phyloP scores from a whole-genome alignment of 2,113 vertebrate species.

The Ranitomeya variabilis region DNA sequence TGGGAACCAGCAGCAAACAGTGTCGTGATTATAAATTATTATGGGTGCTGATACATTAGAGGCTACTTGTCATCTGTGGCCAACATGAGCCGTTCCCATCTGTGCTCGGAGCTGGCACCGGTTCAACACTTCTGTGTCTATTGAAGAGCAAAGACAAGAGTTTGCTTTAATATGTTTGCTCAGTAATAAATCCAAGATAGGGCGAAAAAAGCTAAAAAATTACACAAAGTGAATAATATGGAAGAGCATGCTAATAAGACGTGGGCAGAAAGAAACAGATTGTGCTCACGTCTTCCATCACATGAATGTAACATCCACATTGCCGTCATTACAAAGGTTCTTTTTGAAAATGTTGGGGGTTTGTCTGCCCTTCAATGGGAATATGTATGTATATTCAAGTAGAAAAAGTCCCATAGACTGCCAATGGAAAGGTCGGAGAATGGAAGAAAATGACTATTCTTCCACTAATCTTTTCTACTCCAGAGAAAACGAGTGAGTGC shows the following conservation, averaged over 20 bases:
- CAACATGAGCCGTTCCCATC: slow-evolving; percentile 5
- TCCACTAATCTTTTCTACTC: neutral
- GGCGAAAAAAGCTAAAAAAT: neutral
- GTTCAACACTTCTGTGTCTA: slow-evolving; percentile 25
- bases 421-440: neutral
- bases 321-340: neutral
- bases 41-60: slow-evolving; percentile 37
- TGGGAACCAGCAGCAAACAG: slow-evolving; percentile 19
- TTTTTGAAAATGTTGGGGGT: neutral
- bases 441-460: neutral
- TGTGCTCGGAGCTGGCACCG: slow-evolving; percentile 19
- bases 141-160: slow-evolving; percentile 21
- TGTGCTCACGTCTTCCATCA: neutral
- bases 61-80: slow-evolving; percentile 23
- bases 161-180: slow-evolving; percentile 26
- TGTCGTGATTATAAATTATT: slow-evolving; percentile 35
- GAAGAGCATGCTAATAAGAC: neutral
- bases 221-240: neutral
- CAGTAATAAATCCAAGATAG: slow-evolving; percentile 10
- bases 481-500: neutral
- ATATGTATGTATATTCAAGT: slow-evolving; percentile 7
- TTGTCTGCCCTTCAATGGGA: neutral
- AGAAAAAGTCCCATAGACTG: neutral
- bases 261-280: neutral
- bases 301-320: neutral